Evolutionary conservation across 2,113 vertebrate species (phyloP), one percentile per base, ranked within the genome.

Genomic region (Ammodytes dubius): DNA sequence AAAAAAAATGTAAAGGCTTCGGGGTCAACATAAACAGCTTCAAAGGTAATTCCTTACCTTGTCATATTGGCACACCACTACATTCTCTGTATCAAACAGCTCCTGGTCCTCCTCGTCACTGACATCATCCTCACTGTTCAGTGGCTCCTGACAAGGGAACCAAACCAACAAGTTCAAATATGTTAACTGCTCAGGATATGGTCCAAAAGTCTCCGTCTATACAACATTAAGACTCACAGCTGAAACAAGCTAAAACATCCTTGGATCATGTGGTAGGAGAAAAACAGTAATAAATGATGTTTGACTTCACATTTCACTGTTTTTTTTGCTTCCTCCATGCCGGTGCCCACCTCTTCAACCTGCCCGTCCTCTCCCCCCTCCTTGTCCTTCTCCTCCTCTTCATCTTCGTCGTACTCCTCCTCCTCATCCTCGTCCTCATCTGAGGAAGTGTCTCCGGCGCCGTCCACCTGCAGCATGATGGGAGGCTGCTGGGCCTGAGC

Each of bases 61-160:
- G 94, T 99, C 98, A 61, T 99, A 99, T 60, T 99, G 98, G 94
- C 98, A 99, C 53, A 99, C 98, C 61, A 99, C 98, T 88, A 99
- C 98, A 77, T 99, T 99, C 94, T 99, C 98, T 0, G 98, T 99
- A 86, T 99, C 98, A 3, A 99, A 99, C 69, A 99, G 95, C 90
- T 99, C 98, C 92, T 99, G 97, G 83, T 98, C 98, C 88, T 99
- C 98, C 74, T 96, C 98, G 69, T 99, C 98, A 40, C 98, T 99
- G 74, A 99, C 98, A 68, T 99, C 98, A 77, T 99, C 98, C 52
- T 95, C 97, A 74, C 98, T 99, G 92, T 99, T 99, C 72, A 99
- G 95, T 4, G 98, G 97, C 80, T 99, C 98, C 98, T 99, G 91
- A 19, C 15, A 77, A 88, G 5, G 88, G 83, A 88, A 42, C 82